These are phyloP conservation scores for Anoplophora glabripennis DNA, from an alignment of 1,140 invertebrate genomes.

Conservation along the genomic window DNA sequence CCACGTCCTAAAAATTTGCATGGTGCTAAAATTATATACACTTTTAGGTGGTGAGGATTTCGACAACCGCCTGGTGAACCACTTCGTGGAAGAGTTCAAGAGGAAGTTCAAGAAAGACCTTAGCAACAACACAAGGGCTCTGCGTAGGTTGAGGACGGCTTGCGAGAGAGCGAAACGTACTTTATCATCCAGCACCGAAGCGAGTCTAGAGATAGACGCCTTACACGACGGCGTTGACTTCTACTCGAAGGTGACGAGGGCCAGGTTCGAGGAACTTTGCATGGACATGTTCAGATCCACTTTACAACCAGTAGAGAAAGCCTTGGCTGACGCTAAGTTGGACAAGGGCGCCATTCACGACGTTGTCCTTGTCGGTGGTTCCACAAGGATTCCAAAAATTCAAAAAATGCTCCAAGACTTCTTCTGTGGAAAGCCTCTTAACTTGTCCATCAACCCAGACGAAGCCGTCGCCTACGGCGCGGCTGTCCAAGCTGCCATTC, in stretches of 20 bases:
- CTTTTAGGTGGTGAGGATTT: constrained; percentile 77
- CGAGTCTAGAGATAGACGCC: constrained; percentile 72
- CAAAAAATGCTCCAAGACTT: constrained; percentile 65
- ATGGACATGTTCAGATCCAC: constrained; percentile 75
- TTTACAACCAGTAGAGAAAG: constrained; percentile 69
- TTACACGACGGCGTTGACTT: constrained; percentile 80
- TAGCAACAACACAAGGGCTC: constrained; percentile 67
- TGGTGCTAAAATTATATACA: no score
- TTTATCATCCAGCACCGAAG: constrained; percentile 65
- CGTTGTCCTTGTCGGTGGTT: constrained; percentile 63
- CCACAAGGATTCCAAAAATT: constrained; percentile 65
- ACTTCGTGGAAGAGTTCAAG: constrained; percentile 75
- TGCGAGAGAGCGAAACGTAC: constrained; percentile 71
- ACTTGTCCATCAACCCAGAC: constrained; percentile 76
- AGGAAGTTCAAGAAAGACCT: constrained; percentile 81
- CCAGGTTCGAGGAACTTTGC: constrained; percentile 83
- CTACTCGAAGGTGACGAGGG: constrained; percentile 80
- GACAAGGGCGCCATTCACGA: constrained; percentile 67
- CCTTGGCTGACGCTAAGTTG: constrained; percentile 70
- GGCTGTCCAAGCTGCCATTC: constrained; percentile 74
- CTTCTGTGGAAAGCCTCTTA: constrained; percentile 63
- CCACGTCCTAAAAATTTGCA: no score
- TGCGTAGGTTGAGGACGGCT: constrained; percentile 72
- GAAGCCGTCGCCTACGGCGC: constrained; percentile 73
- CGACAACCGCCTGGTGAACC: constrained; percentile 76